Conservation (phyloP, 1,140 invertebrate genomes). For the Apis cerana region DNA sequence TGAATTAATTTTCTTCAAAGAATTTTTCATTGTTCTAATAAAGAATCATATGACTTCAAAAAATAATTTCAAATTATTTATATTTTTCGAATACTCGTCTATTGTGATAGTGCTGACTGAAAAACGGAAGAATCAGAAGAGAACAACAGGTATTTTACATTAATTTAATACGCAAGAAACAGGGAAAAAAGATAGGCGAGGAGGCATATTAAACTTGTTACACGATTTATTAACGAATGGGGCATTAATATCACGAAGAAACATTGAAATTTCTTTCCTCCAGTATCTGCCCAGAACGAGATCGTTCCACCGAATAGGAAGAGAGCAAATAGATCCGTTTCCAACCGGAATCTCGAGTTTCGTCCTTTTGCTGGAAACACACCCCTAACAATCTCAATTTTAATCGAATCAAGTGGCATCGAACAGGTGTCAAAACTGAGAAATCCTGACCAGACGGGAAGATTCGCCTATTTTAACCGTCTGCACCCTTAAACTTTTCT, state of each 20-base stretch:
- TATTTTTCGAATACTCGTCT: background rate
- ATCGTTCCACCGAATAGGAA: background rate
- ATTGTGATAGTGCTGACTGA: background rate
- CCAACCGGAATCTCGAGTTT: background rate
- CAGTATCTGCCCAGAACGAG: background rate
- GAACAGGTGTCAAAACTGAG: slow-evolving; percentile 36
- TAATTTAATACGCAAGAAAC: slow-evolving; percentile 38
- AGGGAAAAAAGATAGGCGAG: background rate
- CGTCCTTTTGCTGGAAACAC: background rate
- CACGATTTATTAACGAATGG: slow-evolving; percentile 40
- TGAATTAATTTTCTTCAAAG: background rate
- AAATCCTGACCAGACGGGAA: slow-evolving; percentile 24
- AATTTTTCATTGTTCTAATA: no score
- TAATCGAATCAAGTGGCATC: slow-evolving; percentile 17
- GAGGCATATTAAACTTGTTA: slow-evolving; percentile 9
- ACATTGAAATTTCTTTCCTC: slow-evolving; percentile 3
- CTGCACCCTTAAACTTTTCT: slow-evolving; percentile 64
- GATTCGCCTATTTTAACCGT: slow-evolving; percentile 54
- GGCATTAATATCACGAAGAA: slow-evolving; percentile 10
- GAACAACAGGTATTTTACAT: slow-evolving; percentile 42
- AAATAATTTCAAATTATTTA: background rate
- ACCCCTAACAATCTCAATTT: background rate
- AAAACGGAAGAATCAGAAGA: slow-evolving; percentile 10
- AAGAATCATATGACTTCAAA: no score
- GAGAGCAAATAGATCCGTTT: background rate